Evolutionary conservation across 2,113 vertebrate genomes (phyloP).

Genomic region (Oxyura jamaicensis): DNA sequence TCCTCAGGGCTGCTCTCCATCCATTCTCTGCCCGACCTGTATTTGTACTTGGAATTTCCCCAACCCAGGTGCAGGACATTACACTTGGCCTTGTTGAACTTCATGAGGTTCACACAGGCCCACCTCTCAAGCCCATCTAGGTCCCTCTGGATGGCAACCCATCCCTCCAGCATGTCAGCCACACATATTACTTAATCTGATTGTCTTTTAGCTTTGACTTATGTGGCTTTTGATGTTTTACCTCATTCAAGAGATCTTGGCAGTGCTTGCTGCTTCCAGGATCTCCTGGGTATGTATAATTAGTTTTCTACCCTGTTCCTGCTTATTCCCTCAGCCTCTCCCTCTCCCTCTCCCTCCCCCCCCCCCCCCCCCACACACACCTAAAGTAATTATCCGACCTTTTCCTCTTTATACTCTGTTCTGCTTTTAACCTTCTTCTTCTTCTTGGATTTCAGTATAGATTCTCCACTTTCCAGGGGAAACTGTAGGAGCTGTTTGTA

Average conservation of each 20-base stretch:
- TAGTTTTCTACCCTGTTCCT: not conserved
- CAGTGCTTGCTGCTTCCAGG: not conserved
- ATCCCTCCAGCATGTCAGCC: too few species aligned
- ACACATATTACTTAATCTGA: not conserved
- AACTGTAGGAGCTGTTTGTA: not conserved
- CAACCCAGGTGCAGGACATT: too few species aligned
- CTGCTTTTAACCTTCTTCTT: not conserved
- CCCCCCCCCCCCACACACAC: too few species aligned
- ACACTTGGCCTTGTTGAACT: too few species aligned
- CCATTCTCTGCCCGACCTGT: too few species aligned
- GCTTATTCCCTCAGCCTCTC: not conserved
- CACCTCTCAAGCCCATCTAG: too few species aligned
- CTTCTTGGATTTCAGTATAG: not conserved
- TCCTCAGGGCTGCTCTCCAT: too few species aligned
- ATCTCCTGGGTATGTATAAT: not conserved
- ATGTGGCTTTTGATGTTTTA: not conserved
- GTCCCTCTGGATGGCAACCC: too few species aligned
- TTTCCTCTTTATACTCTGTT: not conserved
- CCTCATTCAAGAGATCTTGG: not conserved
- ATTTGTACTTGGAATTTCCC: too few species aligned
- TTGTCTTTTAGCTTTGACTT: not conserved
- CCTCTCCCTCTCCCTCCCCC: accelerated
- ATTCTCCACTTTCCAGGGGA: not conserved
- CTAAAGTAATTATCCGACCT: not conserved
- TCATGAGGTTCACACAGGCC: too few species aligned